Percentiles rank a stretch among this genome's conserved stretches.
phyloP scores from a whole-genome alignment of 2,113 vertebrate genomes.

The Anguilla japonica region DNA sequence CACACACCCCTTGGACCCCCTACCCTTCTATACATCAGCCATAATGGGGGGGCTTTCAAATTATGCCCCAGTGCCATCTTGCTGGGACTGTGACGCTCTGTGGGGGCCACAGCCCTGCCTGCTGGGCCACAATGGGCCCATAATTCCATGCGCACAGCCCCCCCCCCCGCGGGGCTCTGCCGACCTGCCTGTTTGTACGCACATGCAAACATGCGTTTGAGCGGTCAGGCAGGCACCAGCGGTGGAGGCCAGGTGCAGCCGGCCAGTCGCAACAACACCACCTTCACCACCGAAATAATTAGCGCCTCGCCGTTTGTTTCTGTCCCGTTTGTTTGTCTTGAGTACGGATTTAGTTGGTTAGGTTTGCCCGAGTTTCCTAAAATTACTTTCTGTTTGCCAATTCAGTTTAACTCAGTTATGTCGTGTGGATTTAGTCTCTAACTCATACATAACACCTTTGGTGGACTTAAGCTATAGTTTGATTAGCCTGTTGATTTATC shows the following conservation, averaged over 20 bases:
- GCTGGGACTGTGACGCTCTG: not conserved
- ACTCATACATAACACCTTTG: not conserved
- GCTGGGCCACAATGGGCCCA: slow-evolving; percentile 27
- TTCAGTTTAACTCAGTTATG: slow-evolving; percentile 7
- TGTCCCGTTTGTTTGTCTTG: not conserved
- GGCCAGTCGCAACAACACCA: not conserved
- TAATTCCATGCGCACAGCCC: slow-evolving; percentile 31
- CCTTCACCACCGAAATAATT: not conserved
- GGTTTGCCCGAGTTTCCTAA: not conserved
- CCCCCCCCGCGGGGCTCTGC: slow-evolving; percentile 16
- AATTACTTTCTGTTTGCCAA: not conserved
- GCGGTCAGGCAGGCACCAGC: not conserved
- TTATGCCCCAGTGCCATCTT: not conserved
- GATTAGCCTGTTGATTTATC: not conserved
- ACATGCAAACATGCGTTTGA: not conserved
- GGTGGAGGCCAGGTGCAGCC: not conserved
- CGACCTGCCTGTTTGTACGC: slow-evolving; percentile 16
- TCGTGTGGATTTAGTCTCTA: not conserved
- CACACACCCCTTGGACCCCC: not conserved
- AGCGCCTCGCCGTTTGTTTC: not conserved
- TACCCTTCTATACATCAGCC: not conserved
- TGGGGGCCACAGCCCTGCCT: slow-evolving; percentile 15
- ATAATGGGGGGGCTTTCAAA: not conserved
- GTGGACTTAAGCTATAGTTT: not conserved
- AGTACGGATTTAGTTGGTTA: not conserved